Evolutionary conservation across 2,888 invertebrate genomes (phyloP).

Genomic region (Arge pagana): DNA sequence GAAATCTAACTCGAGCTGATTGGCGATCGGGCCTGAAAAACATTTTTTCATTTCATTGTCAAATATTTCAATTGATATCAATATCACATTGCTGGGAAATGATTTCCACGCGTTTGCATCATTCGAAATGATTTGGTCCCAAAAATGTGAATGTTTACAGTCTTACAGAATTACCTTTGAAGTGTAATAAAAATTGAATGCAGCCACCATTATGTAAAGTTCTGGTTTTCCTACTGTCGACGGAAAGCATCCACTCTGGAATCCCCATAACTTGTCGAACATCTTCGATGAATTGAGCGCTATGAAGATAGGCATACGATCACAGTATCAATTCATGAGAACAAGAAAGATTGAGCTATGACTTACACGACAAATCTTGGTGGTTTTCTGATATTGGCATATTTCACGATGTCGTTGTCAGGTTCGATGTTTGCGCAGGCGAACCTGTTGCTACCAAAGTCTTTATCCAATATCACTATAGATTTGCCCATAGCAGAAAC

Average conservation of each 20-base stretch:
- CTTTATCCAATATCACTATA: slow-evolving; percentile 80
- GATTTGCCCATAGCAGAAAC: slow-evolving; percentile 83
- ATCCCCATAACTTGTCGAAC: slow-evolving; percentile 81
- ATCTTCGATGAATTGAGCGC: slow-evolving; percentile 85
- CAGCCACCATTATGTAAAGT: slow-evolving; percentile 78
- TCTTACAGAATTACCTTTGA: slow-evolving; percentile 64
- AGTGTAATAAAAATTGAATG: slow-evolving; percentile 84
- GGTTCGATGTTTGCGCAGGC: slow-evolving; percentile 92
- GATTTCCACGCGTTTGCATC: no score
- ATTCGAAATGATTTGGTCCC: slow-evolving; percentile 21
- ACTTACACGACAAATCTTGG: slow-evolving; percentile 87
- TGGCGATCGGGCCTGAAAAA: slow-evolving; percentile 72
- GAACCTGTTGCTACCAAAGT: slow-evolving; percentile 71
- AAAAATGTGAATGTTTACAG: not conserved
- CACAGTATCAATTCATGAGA: not conserved
- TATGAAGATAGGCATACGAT: no score
- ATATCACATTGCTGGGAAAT: no score
- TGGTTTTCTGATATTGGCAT: slow-evolving; percentile 83
- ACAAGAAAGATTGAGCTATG: not conserved
- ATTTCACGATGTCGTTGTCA: slow-evolving; percentile 89
- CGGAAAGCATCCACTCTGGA: slow-evolving; percentile 88
- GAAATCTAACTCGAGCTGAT: slow-evolving; percentile 79
- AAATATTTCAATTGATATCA: no score
- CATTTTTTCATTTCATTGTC: no score
- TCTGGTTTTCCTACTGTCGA: slow-evolving; percentile 81